Base-by-base conservation (phyloP, 2,888 invertebrate genomes). In the Parnassius orleans region DNA sequence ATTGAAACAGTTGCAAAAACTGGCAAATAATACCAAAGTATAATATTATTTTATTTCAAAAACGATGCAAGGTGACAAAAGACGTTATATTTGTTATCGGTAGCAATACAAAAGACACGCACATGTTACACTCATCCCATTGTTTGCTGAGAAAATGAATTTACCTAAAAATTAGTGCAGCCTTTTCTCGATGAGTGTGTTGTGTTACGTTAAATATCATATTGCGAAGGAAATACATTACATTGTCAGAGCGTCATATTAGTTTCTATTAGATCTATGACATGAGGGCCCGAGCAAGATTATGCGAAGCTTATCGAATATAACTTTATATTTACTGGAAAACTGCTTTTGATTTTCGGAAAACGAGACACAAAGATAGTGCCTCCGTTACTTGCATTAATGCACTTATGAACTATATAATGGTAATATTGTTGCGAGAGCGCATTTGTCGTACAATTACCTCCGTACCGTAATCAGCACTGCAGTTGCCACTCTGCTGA, bases 391-490 rank as follows among this genome's bases (percentile, higher is more conserved):
- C 15, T 2, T 15, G 15, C 15, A 15, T 15, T 15, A 79, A 88
- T 89, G 85, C 76, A 77, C 83, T 82, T 81, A 83, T 83, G 81
- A 85, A 83, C 85, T 82, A 84, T 79, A 80, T 83, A 84, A 87
- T 84, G 72, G 76, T 83, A 81, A 86, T 81, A 86, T 85, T 83
- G 83, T 85, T 81, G 73, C 68, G 66, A 76, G 74, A 80, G 82
- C 82, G 80, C 75, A 75, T 83, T 79, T 68, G 78, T 77, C 74
- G 79, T 33, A 33, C 7, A 33, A 33, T 7, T 33, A 33, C 7
- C 33, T 7, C 33, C 81, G 76, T 72, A 66, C 58, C 61, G 59
- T 66, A 68, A 67, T 66, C 60, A 64, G 62, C 19, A 43, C 1
- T 5, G 44, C n/a, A 46, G 12, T 10, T 10, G 15, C 14, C 15